Evolutionary conservation across 2,888 invertebrate genomes (phyloP).

Genomic region (Buathra laborator): DNA sequence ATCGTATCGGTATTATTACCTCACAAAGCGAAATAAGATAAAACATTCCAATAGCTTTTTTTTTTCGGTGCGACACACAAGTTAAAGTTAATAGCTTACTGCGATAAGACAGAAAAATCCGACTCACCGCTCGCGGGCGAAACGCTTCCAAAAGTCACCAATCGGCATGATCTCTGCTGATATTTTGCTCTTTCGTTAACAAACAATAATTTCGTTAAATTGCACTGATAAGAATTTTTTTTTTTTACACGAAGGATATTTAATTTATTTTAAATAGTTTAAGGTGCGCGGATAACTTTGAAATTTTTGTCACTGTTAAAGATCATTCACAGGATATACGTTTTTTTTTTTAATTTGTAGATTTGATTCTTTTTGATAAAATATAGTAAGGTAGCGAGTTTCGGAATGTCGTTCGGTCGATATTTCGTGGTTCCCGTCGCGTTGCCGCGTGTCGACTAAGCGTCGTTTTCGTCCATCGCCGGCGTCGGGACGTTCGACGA

Average conservation of each 20-base stretch:
- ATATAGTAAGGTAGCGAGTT: background rate
- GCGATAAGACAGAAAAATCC: background rate
- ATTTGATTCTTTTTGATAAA: background rate
- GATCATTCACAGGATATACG: background rate
- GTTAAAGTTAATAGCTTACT: background rate
- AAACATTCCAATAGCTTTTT: background rate
- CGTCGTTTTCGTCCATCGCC: conserved; percentile 61
- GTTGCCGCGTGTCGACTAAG: conserved; percentile 66
- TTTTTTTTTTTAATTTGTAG: background rate
- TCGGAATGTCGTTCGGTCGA: background rate
- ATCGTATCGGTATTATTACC: background rate
- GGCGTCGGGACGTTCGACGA: conserved; percentile 45
- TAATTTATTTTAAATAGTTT: background rate
- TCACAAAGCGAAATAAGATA: background rate
- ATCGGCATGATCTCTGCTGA: background rate
- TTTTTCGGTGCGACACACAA: background rate
- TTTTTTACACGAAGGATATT: background rate
- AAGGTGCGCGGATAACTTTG: background rate
- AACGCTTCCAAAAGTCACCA: background rate
- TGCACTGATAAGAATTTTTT: conserved; percentile 27
- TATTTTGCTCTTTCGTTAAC: conserved; percentile 6
- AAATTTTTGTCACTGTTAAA: background rate
- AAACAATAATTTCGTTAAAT: background rate
- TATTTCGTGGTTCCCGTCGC: conserved; percentile 57
- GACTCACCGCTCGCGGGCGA: conserved; percentile 50